Evolutionary conservation across 2,113 vertebrate genomes (phyloP), one percentile per base, ranked within the genome.

Genomic region (Steatornis caripensis): DNA sequence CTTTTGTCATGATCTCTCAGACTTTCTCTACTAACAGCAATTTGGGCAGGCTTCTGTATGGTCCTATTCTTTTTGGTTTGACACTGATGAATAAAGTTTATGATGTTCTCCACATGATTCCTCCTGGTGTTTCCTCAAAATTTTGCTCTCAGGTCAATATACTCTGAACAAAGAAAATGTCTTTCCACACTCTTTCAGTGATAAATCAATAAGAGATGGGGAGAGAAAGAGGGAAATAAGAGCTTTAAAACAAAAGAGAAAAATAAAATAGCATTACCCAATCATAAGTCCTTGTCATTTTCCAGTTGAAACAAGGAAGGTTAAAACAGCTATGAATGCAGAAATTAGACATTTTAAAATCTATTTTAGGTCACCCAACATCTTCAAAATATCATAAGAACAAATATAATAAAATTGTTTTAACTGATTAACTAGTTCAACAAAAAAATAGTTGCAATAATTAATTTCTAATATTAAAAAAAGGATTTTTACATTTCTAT

Each of bases 81-180:
- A 83, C 82, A 72, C 57, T 69, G 54, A 79, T 32, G 41, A 77
- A 57, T 80, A 71, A 88, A 76, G 54, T 29, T 71, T 94, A 5
- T 72, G 61, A 82, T 90, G 69, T 88, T 94, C 62, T 88, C 82
- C 61, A 79, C 85, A 68, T 60, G 87, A 76, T 61, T 84, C 39
- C 39, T 94, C 32, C 61, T 88, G 39, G 29, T 90, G 36, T 90
- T 88, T 96, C 66, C 79, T 95, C 88, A 96, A 82, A 94, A 87
- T 46, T 75, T n/a, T 85, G 19, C 45, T 94, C 43, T 70, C 75
- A 60, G 57, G 57, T 39, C 39, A 84, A 30, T 43, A 71, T 24
- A 22, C 5, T 39, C 82, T 16, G 24, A 93, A 78, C 66, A 96
- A 93, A 94, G 60, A 71, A 88, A 64, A 19, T 71, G 17, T 57